phyloP scores from a whole-genome alignment of 2,888 invertebrate genomes.

The Nomada flava region DNA sequence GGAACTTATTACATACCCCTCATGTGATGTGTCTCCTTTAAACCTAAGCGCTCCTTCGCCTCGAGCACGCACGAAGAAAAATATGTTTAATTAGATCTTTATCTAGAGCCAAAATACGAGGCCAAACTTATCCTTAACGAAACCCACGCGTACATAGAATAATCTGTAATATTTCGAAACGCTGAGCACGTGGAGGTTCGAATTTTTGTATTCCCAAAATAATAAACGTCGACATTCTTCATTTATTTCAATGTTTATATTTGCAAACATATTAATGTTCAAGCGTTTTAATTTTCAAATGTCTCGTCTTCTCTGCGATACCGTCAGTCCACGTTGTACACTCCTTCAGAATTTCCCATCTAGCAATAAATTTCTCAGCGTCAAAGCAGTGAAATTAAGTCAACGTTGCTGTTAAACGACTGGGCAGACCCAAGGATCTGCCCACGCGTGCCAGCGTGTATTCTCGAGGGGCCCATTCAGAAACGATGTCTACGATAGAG shows the following conservation, averaged over 20 bases:
- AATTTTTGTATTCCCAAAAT: background rate
- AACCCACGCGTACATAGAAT: too few species aligned
- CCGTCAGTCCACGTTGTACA: too few species aligned
- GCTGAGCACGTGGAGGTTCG: background rate
- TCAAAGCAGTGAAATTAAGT: constrained; percentile 46
- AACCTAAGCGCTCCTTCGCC: background rate
- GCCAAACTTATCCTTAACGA: too few species aligned
- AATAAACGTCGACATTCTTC: too few species aligned
- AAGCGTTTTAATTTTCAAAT: too few species aligned
- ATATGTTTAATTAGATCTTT: constrained; percentile 9
- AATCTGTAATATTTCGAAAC: background rate
- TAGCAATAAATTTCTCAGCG: background rate
- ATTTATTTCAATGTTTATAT: too few species aligned
- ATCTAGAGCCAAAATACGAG: background rate
- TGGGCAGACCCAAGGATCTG: constrained; percentile 59
- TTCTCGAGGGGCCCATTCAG: constrained; percentile 45
- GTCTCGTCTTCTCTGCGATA: background rate
- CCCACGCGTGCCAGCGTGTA: constrained; percentile 60
- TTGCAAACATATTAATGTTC: too few species aligned
- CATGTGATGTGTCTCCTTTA: constrained; percentile 26
- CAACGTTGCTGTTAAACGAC: constrained; percentile 66
- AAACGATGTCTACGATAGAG: constrained; percentile 26
- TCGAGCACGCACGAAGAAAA: background rate
- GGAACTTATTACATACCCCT: constrained; percentile 48
- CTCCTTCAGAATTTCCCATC: too few species aligned